These are phyloP conservation scores for Discoglossus pictus DNA, from an alignment of 2,797 vertebrate species.

Conservation along the genomic window DNA sequence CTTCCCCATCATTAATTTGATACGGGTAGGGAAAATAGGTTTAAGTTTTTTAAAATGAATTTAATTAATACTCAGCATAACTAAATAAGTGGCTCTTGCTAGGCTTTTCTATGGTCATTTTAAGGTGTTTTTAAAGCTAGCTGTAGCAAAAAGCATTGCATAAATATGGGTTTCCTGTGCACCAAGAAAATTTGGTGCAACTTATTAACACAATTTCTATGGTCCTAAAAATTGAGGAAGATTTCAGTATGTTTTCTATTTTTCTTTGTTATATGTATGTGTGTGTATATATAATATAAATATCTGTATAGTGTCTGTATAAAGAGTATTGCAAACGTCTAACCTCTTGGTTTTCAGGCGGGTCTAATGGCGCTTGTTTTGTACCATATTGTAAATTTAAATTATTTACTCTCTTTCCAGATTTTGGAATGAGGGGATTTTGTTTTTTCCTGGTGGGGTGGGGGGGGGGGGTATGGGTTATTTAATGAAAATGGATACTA, in stretches of 20 bases:
- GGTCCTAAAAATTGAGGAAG: too few species aligned
- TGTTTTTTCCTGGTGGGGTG: constrained; percentile 19
- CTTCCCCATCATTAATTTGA: too few species aligned
- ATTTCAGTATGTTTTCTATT: constrained; percentile 47
- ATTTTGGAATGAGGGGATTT: constrained; percentile 70
- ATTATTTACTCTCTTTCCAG: constrained; percentile 96
- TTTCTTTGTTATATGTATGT: constrained; percentile 78
- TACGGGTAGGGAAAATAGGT: too few species aligned
- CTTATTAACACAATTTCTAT: too few species aligned
- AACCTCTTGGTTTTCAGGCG: constrained; percentile 51
- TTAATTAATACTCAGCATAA: too few species aligned
- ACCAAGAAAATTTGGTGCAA: too few species aligned
- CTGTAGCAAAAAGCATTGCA: too few species aligned
- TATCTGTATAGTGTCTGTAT: constrained; percentile 76
- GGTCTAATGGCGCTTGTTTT: constrained; percentile 76
- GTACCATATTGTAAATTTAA: constrained; percentile 96
- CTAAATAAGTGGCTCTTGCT: too few species aligned
- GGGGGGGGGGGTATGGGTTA: constrained; percentile 67
- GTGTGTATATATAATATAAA: constrained; percentile 76
- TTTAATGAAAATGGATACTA: constrained; percentile 79
- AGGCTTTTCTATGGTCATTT: too few species aligned
- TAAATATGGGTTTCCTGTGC: too few species aligned
- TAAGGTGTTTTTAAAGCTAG: too few species aligned
- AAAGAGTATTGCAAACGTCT: constrained; percentile 80
- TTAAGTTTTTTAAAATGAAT: too few species aligned